A percentile compares a stretch with the other conserved stretches of the same genome.
phyloP scores from a whole-genome alignment of 1,140 invertebrate genomes.

The Drosophila pandora region DNA sequence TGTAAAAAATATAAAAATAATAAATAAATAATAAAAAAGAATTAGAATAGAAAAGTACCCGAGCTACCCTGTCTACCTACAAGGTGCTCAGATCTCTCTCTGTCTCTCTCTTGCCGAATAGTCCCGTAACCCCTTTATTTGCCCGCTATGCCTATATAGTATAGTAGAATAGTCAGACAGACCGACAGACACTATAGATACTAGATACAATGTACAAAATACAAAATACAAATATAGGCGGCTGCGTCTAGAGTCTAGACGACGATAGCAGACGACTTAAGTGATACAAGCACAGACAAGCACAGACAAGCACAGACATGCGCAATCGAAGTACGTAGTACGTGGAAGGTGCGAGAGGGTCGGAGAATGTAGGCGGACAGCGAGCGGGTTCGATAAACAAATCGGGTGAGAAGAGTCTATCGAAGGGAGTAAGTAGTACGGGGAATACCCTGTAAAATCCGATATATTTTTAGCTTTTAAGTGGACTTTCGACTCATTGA shows the following conservation, averaged over 20 bases:
- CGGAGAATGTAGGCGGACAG: slow-evolving; percentile 44
- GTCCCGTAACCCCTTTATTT: slow-evolving; percentile 3
- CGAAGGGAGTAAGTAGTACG: slow-evolving; percentile 19
- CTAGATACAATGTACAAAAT: slow-evolving; percentile 8
- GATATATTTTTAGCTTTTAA: not conserved
- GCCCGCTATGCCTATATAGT: not conserved
- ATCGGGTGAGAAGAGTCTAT: slow-evolving; percentile 29
- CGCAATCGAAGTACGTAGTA: slow-evolving; percentile 30
- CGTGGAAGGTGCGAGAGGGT: slow-evolving; percentile 29
- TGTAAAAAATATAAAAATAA: not conserved
- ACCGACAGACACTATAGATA: slow-evolving; percentile 9
- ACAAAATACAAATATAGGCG: slow-evolving; percentile 24
- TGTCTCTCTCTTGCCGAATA: slow-evolving; percentile 10
- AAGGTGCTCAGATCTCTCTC: slow-evolving; percentile 28
- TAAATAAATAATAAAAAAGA: slow-evolving; percentile 15
- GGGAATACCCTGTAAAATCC: slow-evolving; percentile 18
- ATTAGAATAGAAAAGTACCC: not conserved
- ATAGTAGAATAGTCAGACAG: slow-evolving; percentile 7
- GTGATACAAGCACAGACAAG: slow-evolving; percentile 73
- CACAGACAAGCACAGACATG: slow-evolving; percentile 72
- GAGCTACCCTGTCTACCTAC: slow-evolving; percentile 29
- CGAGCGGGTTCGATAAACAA: slow-evolving; percentile 45
- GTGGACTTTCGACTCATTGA: not conserved
- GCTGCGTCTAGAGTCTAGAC: slow-evolving; percentile 64
- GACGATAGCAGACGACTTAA: slow-evolving; percentile 80